phyloP scores from a whole-genome alignment of 2,113 vertebrate species.

The Eidolon helvum region DNA sequence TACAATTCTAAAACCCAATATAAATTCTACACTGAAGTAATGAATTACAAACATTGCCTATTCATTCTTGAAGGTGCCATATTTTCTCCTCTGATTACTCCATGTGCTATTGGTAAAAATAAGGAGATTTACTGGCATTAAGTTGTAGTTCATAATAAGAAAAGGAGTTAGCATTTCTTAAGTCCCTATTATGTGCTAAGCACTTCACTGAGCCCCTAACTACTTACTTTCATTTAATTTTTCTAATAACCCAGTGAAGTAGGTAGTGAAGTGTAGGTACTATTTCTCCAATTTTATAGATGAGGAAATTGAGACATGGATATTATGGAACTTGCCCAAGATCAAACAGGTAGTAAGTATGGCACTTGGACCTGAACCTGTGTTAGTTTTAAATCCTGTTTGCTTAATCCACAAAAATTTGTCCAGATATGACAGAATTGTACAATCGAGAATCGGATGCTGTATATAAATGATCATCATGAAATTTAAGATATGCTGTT shows the following conservation, averaged over 20 bases:
- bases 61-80: not conserved
- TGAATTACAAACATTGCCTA: not conserved
- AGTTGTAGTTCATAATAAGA: not conserved
- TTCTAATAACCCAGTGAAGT: not conserved
- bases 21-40: not conserved
- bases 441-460: not conserved
- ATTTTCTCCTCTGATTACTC: not conserved
- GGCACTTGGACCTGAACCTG: not conserved
- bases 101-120: not conserved
- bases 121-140: not conserved
- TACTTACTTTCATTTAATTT: not conserved
- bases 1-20: not conserved
- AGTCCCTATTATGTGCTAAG: not conserved
- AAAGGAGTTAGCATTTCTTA: not conserved
- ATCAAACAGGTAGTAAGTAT: not conserved
- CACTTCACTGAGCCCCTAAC: not conserved
- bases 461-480: not conserved
- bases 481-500: not conserved
- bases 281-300: not conserved
- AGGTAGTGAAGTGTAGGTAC: not conserved
- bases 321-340: not conserved
- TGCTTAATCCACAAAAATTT: not conserved
- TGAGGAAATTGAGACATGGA: not conserved
- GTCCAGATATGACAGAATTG: not conserved
- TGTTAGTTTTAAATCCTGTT: not conserved